Percentiles rank a stretch among this genome's conserved stretches.
These are phyloP conservation scores for Sycophaga agraensis DNA, from an alignment of 1,140 invertebrate species.

Conservation along the genomic window DNA sequence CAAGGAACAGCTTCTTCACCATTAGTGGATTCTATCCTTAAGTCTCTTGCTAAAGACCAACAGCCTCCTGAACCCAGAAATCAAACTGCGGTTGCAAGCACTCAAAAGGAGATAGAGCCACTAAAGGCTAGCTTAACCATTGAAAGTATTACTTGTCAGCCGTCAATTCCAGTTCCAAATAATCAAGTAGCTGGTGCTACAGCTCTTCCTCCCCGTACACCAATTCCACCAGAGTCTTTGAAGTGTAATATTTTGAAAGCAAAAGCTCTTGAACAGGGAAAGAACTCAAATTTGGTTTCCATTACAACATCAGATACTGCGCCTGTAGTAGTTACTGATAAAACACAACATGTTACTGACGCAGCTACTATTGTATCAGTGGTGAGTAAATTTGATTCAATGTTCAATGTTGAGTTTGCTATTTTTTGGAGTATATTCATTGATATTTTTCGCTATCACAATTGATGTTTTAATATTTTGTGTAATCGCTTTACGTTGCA, in stretches of 20 bases:
- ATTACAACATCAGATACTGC: constrained; percentile 54
- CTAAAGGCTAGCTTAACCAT: constrained; percentile 49
- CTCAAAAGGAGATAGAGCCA: constrained; percentile 49
- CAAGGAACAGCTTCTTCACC: constrained; percentile 47
- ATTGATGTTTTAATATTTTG: constrained; percentile 12
- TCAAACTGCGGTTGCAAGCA: constrained; percentile 52
- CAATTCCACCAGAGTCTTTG: constrained; percentile 81
- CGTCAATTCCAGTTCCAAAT: constrained; percentile 57
- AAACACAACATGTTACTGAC: constrained; percentile 53
- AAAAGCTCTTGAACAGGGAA: constrained; percentile 48
- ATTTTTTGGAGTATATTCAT: constrained; percentile 28
- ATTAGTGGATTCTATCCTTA: constrained; percentile 60
- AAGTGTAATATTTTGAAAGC: constrained; percentile 95
- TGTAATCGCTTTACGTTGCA: constrained; percentile 32
- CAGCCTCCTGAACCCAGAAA: constrained; percentile 59
- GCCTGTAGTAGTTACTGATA: constrained; percentile 38
- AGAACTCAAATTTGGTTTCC: constrained; percentile 54
- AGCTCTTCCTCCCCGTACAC: constrained; percentile 55
- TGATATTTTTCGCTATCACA: constrained; percentile 23
- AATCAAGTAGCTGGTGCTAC: constrained; percentile 54
- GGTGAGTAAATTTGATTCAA: too few species aligned
- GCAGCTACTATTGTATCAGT: constrained; percentile 74
- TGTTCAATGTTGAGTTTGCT: constrained; percentile 25
- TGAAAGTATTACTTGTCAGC: constrained; percentile 56
- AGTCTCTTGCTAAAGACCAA: constrained; percentile 62